A percentile compares a stretch with the other conserved stretches of the same genome.
Evolutionary conservation across 2,888 invertebrate species (phyloP).

Genomic region (Diaphora mendica): DNA sequence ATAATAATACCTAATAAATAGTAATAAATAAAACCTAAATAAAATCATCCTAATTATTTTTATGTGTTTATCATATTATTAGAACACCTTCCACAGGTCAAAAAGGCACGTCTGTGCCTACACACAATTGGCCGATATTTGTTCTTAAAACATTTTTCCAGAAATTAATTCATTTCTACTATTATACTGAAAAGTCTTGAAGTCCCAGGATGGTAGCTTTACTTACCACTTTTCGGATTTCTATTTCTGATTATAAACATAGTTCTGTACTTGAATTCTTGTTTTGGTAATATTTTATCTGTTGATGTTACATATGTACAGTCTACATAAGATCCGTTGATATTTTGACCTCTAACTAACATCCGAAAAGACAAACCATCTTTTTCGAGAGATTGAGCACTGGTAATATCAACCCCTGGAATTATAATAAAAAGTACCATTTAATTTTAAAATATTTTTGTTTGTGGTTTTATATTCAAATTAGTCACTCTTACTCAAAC

Average conservation of each 20-base stretch:
- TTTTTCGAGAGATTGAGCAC: neutral
- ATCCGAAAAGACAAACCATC: neutral
- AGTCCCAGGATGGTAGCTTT: neutral
- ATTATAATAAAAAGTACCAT: neutral
- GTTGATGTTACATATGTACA: conserved; percentile 4
- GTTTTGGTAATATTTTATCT: too few relatives aligned
- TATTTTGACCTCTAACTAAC: neutral
- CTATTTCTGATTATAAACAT: neutral
- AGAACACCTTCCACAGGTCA: too few relatives aligned
- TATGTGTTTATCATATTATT: too few relatives aligned
- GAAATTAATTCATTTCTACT: too few relatives aligned
- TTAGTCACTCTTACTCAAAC: neutral
- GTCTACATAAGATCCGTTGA: neutral
- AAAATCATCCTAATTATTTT: too few relatives aligned
- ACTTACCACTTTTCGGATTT: conserved; percentile 2
- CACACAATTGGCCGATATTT: too few relatives aligned
- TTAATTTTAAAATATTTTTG: too few relatives aligned
- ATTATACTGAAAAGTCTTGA: too few relatives aligned
- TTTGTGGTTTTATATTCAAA: neutral
- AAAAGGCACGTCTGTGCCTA: too few relatives aligned
- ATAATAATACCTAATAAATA: too few relatives aligned
- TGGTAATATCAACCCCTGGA: neutral
- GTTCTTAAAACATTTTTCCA: too few relatives aligned
- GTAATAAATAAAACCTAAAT: too few relatives aligned
- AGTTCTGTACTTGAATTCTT: neutral